Evolutionary conservation across 2,797 vertebrate species (phyloP).

Genomic region (Acridotheres tristis): DNA sequence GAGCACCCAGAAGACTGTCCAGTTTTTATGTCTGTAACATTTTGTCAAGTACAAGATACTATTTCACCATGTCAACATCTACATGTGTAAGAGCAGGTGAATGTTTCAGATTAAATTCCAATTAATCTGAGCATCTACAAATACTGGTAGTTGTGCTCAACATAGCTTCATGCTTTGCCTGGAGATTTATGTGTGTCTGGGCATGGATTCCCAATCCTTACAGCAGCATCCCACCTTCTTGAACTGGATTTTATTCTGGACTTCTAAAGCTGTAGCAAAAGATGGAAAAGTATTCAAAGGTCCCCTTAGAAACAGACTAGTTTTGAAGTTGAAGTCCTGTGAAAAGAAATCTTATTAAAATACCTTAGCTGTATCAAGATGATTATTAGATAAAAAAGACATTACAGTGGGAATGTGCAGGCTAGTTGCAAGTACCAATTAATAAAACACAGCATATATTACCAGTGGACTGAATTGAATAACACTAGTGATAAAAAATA

Average conservation of each 20-base stretch:
- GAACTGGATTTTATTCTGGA: neutral
- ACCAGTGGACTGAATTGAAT: neutral
- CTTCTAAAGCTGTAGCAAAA: neutral
- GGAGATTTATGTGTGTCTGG: neutral
- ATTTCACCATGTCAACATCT: neutral
- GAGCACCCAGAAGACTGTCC: neutral
- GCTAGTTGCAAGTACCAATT: slow-evolving; percentile 2
- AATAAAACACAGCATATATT: slow-evolving; percentile 8
- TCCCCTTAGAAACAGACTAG: neutral
- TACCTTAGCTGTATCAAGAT: slow-evolving; percentile 15
- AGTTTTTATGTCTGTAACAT: neutral
- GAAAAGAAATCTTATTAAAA: slow-evolving; percentile 8
- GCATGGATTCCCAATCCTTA: neutral
- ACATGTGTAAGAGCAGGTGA: neutral
- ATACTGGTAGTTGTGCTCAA: neutral
- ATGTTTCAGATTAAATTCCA: neutral
- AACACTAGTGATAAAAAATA: neutral
- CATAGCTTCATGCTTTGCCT: neutral
- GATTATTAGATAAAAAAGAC: slow-evolving; percentile 10
- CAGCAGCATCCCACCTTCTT: neutral
- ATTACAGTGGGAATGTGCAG: neutral
- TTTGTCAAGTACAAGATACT: neutral
- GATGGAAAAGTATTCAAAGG: neutral
- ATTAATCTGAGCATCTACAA: neutral
- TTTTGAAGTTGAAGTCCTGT: neutral